A percentile compares a stretch with the other conserved stretches of the same genome.
These are phyloP conservation scores for Gymnobelideus leadbeateri DNA, from an alignment of 2,113 vertebrate species.

Conservation along the genomic window DNA sequence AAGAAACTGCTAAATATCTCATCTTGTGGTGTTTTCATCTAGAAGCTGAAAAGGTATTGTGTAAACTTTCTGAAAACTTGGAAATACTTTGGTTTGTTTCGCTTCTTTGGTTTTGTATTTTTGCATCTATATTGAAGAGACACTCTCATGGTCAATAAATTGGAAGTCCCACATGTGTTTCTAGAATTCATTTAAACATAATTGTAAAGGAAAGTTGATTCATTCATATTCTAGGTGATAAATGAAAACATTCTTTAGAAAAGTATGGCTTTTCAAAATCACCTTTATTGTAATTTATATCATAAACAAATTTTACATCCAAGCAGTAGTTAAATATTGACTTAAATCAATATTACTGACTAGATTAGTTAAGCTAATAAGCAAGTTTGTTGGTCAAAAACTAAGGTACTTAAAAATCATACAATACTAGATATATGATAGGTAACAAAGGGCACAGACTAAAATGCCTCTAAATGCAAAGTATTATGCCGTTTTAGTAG, in stretches of 20 bases:
- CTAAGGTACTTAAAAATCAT: slow-evolving; percentile 3
- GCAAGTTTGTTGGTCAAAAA: neutral
- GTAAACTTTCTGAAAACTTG: slow-evolving; percentile 46
- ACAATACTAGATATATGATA: slow-evolving; percentile 10
- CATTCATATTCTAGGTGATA: slow-evolving; percentile 36
- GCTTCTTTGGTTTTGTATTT: neutral
- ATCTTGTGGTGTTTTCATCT: slow-evolving; percentile 97
- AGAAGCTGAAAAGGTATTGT: slow-evolving; percentile 93
- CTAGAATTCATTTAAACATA: slow-evolving; percentile 6
- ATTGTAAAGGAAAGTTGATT: slow-evolving; percentile 19
- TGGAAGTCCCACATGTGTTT: neutral
- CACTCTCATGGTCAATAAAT: slow-evolving; percentile 16
- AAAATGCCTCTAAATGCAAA: slow-evolving; percentile 25
- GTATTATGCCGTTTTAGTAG: slow-evolving; percentile 42
- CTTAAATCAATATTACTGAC: neutral
- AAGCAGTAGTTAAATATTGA: slow-evolving; percentile 26
- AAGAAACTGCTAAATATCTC: slow-evolving; percentile 95
- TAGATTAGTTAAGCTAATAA: slow-evolving; percentile 7
- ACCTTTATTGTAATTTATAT: neutral
- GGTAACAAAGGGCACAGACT: neutral
- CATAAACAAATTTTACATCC: neutral
- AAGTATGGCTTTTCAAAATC: neutral
- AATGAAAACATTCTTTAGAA: slow-evolving; percentile 17
- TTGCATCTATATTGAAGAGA: slow-evolving; percentile 43
- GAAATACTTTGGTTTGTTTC: slow-evolving; percentile 48